Conservation (phyloP, 2,888 invertebrate species). For the Conops quadrifasciatus region DNA sequence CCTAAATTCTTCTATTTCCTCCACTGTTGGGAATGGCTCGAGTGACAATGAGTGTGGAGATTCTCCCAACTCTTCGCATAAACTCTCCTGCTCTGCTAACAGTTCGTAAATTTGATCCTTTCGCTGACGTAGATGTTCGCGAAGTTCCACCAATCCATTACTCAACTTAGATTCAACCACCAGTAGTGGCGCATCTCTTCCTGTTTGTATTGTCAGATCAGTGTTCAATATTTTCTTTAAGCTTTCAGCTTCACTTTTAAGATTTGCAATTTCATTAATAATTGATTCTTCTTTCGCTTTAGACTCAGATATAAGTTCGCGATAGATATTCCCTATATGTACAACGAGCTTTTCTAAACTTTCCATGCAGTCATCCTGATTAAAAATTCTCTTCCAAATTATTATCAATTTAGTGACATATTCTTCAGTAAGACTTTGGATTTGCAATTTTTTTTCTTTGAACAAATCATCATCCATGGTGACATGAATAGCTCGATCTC, state of each 20-base stretch:
- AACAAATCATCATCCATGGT: conserved; percentile 40
- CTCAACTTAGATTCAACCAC: conserved; percentile 70
- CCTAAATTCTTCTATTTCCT: conserved; percentile 70
- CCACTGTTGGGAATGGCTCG: conserved; percentile 70
- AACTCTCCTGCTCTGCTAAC: conserved; percentile 65
- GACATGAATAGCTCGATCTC: too few relatives aligned
- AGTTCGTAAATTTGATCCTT: conserved; percentile 64
- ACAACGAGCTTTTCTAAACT: conserved; percentile 54
- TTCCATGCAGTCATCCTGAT: conserved; percentile 50
- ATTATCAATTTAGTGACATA: conserved; percentile 50
- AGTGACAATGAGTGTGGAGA: conserved; percentile 52
- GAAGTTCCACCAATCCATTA: conserved; percentile 69
- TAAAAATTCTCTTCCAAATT: conserved; percentile 59
- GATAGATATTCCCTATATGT: conserved; percentile 68
- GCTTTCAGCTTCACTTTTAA: conserved; percentile 55
- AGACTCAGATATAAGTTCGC: conserved; percentile 72
- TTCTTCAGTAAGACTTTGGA: conserved; percentile 52
- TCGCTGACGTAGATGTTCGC: conserved; percentile 68
- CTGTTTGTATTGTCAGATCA: conserved; percentile 50
- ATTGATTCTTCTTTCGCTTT: conserved; percentile 66
- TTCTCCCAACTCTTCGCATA: conserved; percentile 61
- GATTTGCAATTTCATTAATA: conserved; percentile 64
- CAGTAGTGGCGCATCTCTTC: conserved; percentile 59
- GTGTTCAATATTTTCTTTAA: conserved; percentile 56
- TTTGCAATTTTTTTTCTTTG: conserved; percentile 45